These are phyloP conservation scores for Ahaetulla prasina DNA, from an alignment of 2,113 vertebrate genomes.

Conservation along the genomic window DNA sequence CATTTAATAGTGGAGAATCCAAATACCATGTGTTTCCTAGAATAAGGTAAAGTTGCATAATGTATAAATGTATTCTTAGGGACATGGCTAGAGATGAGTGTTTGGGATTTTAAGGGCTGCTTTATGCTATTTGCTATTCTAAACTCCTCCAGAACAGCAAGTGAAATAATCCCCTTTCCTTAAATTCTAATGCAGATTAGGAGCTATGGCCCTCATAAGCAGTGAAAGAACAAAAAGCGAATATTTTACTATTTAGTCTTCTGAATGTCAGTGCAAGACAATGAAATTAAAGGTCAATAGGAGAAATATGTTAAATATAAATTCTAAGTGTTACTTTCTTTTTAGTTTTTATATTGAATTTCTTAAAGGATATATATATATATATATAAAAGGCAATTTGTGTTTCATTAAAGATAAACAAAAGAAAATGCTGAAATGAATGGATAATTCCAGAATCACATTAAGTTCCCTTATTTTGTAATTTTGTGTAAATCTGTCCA, in stretches of 20 bases:
- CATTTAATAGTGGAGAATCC: not conserved
- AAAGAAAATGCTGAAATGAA: constrained; percentile 8
- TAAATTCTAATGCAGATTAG: not conserved
- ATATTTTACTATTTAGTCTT: not conserved
- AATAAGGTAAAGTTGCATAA: not conserved
- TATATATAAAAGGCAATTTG: not conserved
- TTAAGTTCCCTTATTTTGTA: constrained; percentile 16
- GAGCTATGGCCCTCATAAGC: not conserved
- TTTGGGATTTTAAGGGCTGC: not conserved
- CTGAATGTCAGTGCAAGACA: not conserved
- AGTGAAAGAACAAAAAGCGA: not conserved
- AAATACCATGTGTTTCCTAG: not conserved
- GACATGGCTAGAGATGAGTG: not conserved
- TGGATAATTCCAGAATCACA: constrained; percentile 10
- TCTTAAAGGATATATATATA: not conserved
- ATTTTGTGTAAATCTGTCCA: constrained; percentile 18
- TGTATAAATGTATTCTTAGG: not conserved
- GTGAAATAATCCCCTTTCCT: not conserved
- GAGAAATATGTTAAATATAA: not conserved
- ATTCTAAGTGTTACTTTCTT: not conserved
- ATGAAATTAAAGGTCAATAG: not conserved
- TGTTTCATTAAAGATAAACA: not conserved
- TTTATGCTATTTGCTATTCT: not conserved
- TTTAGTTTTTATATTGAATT: not conserved
- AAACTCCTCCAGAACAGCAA: not conserved